Percentiles rank a stretch among this genome's conserved stretches.
These are phyloP conservation scores for Rhodeus uyekii DNA, from an alignment of 2,797 vertebrate genomes.

Conservation along the genomic window DNA sequence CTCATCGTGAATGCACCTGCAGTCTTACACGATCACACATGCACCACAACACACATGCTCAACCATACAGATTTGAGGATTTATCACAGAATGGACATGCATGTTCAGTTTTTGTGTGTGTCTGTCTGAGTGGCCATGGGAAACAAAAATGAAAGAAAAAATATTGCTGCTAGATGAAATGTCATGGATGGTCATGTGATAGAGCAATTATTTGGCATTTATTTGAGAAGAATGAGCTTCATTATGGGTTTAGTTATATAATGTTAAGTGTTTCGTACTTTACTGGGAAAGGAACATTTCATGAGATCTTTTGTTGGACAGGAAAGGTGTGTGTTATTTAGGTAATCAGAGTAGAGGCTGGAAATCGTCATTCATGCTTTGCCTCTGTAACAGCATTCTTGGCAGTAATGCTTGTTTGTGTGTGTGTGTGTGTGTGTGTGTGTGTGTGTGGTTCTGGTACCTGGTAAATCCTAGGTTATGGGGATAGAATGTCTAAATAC, in stretches of 20 bases:
- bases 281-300: background rate
- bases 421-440: background rate
- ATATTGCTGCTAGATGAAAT: constrained; percentile 14
- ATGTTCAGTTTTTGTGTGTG: background rate
- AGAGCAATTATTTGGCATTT: constrained; percentile 12
- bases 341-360: background rate
- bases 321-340: background rate
- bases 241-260: constrained; percentile 25
- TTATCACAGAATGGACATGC: background rate
- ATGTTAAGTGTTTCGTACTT: background rate
- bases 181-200: constrained; percentile 24
- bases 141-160: constrained; percentile 15
- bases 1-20: background rate
- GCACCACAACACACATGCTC: background rate
- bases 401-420: background rate
- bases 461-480: no score
- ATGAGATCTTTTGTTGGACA: background rate
- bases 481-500: no score
- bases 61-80: background rate
- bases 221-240: constrained; percentile 8
- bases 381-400: background rate
- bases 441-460: background rate
- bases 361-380: background rate
- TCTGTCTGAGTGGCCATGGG: background rate
- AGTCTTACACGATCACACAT: constrained; percentile 4